Base-by-base conservation (phyloP, 2,113 vertebrate genomes). In the Sterrhoptilus dennistouni region DNA sequence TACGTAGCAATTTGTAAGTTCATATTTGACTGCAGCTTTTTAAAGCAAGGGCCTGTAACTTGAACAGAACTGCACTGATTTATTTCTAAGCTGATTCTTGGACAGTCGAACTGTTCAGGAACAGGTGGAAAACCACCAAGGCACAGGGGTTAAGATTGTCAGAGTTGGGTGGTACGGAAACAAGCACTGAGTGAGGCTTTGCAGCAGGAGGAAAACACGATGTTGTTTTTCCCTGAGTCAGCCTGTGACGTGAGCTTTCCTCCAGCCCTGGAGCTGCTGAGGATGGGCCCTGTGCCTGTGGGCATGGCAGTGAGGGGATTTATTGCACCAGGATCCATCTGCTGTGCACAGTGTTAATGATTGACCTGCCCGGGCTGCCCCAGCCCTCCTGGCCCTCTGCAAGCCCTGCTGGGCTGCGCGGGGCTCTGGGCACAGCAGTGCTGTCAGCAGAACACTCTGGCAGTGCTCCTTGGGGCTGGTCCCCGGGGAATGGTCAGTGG, bases 391-490 rank as follows among this genome's bases (percentile, higher is more conserved):
- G 13, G 40, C 29, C 25, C 36, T 36, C 29, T 35, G 33, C 20
- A 2, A 72, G 49, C 40, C 33, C 65, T 29, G 50, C 50, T 11
- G 2, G 20, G 18, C 5, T 42, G 17, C 10, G 19, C 59, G 33
- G 7, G 54, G 11, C 31, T 29, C 24, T 71, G 60, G 25, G 8
- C 80, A 49, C 54, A 4, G 2, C 11, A 52, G 15, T 74, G 75
- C 28, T 66, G 1, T 33, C 5, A 22, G 52, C 6, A 59, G 65
- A 15, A 4, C 5, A 0, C 21, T 28, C 31, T 10, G 6, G 3
- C 29, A 5, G 3, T 0, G 0, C 19, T n/a, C 36, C n/a, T 17
- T 20, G 31, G 44, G 44, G 35, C 53, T 31, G 36, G 1, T 25
- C 54, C 20, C 7, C 6, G 16, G 3, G 8, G 42, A 8, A 9